A percentile compares a stretch with the other conserved stretches of the same genome.
Evolutionary conservation across 2,113 vertebrate species (phyloP).

Genomic region (Elephas maximus): DNA sequence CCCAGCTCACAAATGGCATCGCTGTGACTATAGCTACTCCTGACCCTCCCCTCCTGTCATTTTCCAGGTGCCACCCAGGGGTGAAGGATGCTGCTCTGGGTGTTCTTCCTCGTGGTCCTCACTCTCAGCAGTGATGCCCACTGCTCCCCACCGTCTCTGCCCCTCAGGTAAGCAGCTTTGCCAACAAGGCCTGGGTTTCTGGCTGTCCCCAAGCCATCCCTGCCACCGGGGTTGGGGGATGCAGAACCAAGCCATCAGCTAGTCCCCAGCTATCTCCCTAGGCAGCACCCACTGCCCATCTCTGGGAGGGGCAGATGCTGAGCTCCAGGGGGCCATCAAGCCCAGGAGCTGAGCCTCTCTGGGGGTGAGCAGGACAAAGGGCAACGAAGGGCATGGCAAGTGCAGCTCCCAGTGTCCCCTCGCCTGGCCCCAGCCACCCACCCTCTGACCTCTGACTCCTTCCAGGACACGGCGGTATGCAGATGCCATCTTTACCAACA

Average conservation of each 20-base stretch:
- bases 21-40: background rate
- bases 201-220: background rate
- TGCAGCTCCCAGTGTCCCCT: background rate
- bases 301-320: conserved; percentile 70
- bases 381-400: conserved; percentile 85
- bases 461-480: conserved; percentile 93
- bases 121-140: conserved; percentile 90
- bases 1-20: background rate
- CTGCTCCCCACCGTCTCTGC: conserved; percentile 90
- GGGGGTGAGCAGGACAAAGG: conserved; percentile 61
- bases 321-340: conserved; percentile 67
- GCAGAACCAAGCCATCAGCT: background rate
- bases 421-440: background rate
- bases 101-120: conserved; percentile 91
- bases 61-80: conserved; percentile 72
- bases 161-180: conserved; percentile 91
- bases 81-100: conserved; percentile 91
- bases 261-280: background rate
- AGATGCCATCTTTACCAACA: conserved; percentile 97
- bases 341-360: conserved; percentile 54
- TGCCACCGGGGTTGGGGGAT: background rate
- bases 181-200: background rate
- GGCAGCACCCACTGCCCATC: conserved; percentile 44
- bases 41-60: conserved; percentile 26
- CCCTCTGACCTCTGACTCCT: conserved; percentile 53